Evolutionary conservation across 2,797 vertebrate genomes (phyloP), one percentile per base, ranked within the genome.

Genomic region (Anas capensis): DNA sequence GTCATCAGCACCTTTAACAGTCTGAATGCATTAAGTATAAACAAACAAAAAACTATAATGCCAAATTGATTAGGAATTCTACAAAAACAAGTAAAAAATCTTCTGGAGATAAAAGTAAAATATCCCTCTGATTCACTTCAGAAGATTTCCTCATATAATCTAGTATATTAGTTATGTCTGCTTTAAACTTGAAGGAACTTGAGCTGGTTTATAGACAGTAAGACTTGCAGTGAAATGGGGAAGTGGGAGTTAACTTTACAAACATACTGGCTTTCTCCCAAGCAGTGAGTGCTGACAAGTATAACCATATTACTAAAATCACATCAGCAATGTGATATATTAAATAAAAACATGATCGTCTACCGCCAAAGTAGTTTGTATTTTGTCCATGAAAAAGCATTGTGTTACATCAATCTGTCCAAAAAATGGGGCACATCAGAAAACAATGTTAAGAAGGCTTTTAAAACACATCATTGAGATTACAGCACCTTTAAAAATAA

Each of bases 401-500:
- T 64, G 61, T 65, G 21, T 96, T 95, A 88, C 92, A 93, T 97
- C 95, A 96, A 82, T 94, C 97, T 95, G 93, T 88, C 90, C 69
- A 76, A 89, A 95, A 97, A 97, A 97, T 88, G 92, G 88, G 86
- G 58, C 94, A 90, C 83, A 77, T 96, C 95, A 96, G 97, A 93
- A 96, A 97, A 97, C 97, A 97, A 92, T 96, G 97, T 97, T 97
- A 97, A 97, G 93, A 97, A 97, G 95, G 95, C 94, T 97, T 98
- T 98, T 98, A 98, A 98, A 98, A 97, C 96, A 98, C 97, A 97
- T 98, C 97, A 97, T 97, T 97, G 97, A 97, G 93, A 98, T 98
- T 98, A 98, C 97, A 94, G 93, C 97, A 97, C 97, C 97, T 97
- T 98, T 98, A 97, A 98, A 98, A 98, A 97, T 97, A 98, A 98